These are phyloP conservation scores for Perca schrenkii DNA, from an alignment of 2,113 vertebrate species.

Conservation along the genomic window DNA sequence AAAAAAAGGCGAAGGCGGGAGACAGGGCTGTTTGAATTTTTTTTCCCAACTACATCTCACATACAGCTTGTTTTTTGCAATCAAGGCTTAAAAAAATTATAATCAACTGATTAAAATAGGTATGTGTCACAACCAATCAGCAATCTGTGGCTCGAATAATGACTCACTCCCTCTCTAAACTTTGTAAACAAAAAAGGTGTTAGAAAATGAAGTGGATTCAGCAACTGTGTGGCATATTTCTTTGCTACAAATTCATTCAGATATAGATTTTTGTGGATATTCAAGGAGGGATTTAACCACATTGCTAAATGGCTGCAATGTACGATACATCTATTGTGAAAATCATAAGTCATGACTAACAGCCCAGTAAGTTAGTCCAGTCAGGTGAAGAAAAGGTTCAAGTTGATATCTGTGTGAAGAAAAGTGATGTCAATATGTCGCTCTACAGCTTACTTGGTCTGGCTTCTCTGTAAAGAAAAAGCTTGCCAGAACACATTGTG, in stretches of 20 bases:
- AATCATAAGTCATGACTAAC: not conserved
- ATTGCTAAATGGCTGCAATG: not conserved
- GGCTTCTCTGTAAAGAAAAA: not conserved
- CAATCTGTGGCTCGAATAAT: conserved; percentile 23
- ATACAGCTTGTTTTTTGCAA: conserved; percentile 3
- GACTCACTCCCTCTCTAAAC: conserved; percentile 37
- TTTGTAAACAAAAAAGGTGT: not conserved
- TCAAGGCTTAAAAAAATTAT: conserved; percentile 12
- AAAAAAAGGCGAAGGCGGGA: not conserved
- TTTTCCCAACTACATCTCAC: too few relatives aligned
- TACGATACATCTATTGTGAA: not conserved
- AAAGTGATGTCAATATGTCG: not conserved
- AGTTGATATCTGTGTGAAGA: not conserved
- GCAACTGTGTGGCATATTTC: not conserved
- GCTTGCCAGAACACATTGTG: not conserved
- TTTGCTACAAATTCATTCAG: conserved; percentile 7
- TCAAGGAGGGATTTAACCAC: not conserved
- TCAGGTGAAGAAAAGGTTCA: not conserved
- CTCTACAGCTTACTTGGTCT: not conserved
- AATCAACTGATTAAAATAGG: conserved; percentile 25
- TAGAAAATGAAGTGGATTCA: conserved; percentile 25
- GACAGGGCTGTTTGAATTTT: too few relatives aligned
- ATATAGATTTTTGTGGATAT: not conserved
- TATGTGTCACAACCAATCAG: conserved; percentile 33
- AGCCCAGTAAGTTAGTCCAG: not conserved